Conservation (phyloP, 2,888 invertebrate genomes). For the Drosophila glabriapex region DNA sequence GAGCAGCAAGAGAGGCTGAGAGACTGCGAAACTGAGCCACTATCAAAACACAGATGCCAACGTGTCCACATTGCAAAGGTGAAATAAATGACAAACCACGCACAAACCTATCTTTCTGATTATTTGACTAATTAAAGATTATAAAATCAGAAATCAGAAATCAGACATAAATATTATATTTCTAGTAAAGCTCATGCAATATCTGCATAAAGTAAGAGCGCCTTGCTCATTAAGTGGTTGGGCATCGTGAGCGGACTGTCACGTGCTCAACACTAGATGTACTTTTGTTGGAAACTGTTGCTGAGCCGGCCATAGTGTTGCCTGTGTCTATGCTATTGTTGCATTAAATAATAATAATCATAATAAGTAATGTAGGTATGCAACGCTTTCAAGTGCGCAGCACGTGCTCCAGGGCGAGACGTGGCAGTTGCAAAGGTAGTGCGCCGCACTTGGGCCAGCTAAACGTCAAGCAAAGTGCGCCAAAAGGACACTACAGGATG, state of each 20-base stretch:
- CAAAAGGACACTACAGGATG: constrained; percentile 79
- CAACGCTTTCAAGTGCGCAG: constrained; percentile 62
- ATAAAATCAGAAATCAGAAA: not conserved
- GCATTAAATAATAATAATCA: constrained; percentile 78
- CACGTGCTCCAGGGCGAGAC: constrained; percentile 41
- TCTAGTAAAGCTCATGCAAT: not conserved
- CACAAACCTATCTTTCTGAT: not conserved
- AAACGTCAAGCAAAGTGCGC: constrained; percentile 79
- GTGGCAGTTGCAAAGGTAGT: not conserved
- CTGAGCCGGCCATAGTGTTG: constrained; percentile 50
- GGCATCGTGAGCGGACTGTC: constrained; percentile 26
- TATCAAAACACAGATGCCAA: constrained; percentile 24
- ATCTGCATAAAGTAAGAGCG: not conserved
- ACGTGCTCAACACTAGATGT: constrained; percentile 54
- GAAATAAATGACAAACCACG: constrained; percentile 1
- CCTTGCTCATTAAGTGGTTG: not conserved
- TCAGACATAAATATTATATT: not conserved
- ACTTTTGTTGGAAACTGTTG: constrained; percentile 62
- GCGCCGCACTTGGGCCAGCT: constrained; percentile 59
- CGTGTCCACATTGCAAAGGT: constrained; percentile 44
- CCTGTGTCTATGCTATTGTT: constrained; percentile 58
- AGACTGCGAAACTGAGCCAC: constrained; percentile 15
- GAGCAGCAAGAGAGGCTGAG: too few relatives aligned
- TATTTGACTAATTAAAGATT: not conserved
- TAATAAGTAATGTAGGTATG: constrained; percentile 77